A percentile compares a stretch with the other conserved stretches of the same genome.
phyloP scores from a whole-genome alignment of 2,888 invertebrate genomes.

The Sphinx pinastri region DNA sequence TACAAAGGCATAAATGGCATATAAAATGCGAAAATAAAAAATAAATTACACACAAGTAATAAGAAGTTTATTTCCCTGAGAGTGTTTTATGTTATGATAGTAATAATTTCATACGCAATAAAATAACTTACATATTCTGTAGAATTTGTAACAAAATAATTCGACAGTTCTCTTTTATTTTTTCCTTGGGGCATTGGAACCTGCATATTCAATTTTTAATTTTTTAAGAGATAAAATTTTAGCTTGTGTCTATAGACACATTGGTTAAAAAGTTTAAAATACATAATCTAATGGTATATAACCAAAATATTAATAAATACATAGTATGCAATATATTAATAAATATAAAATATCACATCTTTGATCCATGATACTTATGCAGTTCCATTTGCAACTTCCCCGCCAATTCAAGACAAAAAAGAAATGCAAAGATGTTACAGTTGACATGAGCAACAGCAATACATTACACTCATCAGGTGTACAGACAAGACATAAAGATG shows the following conservation, averaged over 20 bases:
- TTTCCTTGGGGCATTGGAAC: constrained; percentile 72
- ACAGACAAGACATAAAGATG: constrained; percentile 61
- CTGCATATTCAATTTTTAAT: constrained; percentile 56
- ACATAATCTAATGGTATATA: constrained; percentile 51
- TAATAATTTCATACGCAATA: constrained; percentile 41
- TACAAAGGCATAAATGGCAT: not conserved
- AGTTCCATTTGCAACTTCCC: constrained; percentile 66
- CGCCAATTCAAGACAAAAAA: constrained; percentile 49
- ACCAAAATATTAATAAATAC: constrained; percentile 46
- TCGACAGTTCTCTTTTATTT: constrained; percentile 36
- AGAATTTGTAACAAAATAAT: constrained; percentile 46
- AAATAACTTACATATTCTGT: constrained; percentile 44
- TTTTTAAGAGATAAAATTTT: constrained; percentile 16
- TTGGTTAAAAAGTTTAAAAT: constrained; percentile 36
- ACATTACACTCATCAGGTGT: constrained; percentile 69
- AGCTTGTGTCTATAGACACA: constrained; percentile 21
- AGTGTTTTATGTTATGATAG: constrained; percentile 40
- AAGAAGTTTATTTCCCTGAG: constrained; percentile 43
- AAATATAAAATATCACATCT: constrained; percentile 79
- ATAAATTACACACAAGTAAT: constrained; percentile 36
- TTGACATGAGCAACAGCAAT: constrained; percentile 51
- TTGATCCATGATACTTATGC: constrained; percentile 75
- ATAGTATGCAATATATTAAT: constrained; percentile 64
- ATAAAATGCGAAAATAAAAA: not conserved
- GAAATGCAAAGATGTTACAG: constrained; percentile 55